Evolutionary conservation across 2,797 vertebrate genomes (phyloP), one percentile per base, ranked within the genome.

Genomic region (Tauraco hartlaubi): DNA sequence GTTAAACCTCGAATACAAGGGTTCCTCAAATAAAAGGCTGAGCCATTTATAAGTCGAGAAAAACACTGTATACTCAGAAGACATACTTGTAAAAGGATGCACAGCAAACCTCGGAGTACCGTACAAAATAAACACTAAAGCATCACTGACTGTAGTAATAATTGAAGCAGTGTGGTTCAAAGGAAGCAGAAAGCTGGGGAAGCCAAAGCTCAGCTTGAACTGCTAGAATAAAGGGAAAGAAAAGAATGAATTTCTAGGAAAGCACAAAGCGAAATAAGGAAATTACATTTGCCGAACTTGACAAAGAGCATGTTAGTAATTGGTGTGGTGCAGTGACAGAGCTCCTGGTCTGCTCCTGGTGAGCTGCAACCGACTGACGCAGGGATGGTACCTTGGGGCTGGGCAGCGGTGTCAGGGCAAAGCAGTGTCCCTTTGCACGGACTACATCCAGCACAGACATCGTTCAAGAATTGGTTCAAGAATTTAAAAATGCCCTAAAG

Each of bases 291-390:
- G 22, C 20, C 4, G 5, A 66, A 46, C 35, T 49, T 22, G 25
- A 56, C 21, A 14, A 62, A 81, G 15, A 17, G 9, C 4, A 3
- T 25, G 10, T 66, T 35, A 29, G 20, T 51, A 63, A 52, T 12
- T 75, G 20, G 25, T 0, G 0, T 6, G 4, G 64, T 48, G 11
- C 9, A 0, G 0, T 16, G 48, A 76, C 49, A 87, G 64, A 75
- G 21, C 37, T 82, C 19, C 48, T 0, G 0, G 31, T 37, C 23
- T 39, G 48, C 9, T n/a, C 23, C 41, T 4, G 9, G 4, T n/a
- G 52, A 35, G 13, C 21, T 26, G 31, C 11, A 14, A 22, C 26
- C 3, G 4, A 5, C 4, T 0, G 1, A 43, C 0, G 3, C 28
- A 41, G 46, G 43, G 25, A 2, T 13, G 56, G 43, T 6, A 46